Evolutionary conservation across 2,888 invertebrate species (phyloP), one percentile per base, ranked within the genome.

Genomic region (Acronicta alni): DNA sequence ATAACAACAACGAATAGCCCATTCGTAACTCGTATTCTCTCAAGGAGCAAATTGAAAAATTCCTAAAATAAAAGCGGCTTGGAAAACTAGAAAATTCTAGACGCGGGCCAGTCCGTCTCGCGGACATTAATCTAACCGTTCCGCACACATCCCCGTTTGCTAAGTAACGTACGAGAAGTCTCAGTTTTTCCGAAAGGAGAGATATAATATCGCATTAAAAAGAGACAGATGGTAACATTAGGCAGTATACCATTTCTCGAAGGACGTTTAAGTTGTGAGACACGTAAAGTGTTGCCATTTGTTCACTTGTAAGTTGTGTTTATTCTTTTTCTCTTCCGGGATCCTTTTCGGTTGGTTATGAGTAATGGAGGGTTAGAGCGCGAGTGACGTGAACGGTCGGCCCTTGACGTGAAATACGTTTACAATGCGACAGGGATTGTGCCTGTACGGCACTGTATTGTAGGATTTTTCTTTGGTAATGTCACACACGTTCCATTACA

Each of bases 211-310:
- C 80, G 81, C 87, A 89, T 87, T 87, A 88, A 83, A 80, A 73
- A 76, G 59, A 87, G 89, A 90, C 87, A 84, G 83, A 90, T 90
- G 87, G 88, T 70, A 83, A 86, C 91, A 88, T 89, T 91, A 90
- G 84, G 83, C 85, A 82, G 85, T 86, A 87, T 87, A 84, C 88
- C 88, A 89, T 89, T 87, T 89, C 86, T 85, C 83, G 72, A 80
- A 83, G 82, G 84, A 83, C 88, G 83, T 89, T 91, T 89, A 89
- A 89, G 88, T 90, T 89, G 89, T 87, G 88, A 86, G 87, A 86
- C 88, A 88, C 89, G 87, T 89, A 91, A 88, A 91, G 91, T 90
- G 91, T 89, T 86, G 80, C 87, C 86, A 91, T 92, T 91, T 91
- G 87, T 91, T 89, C 86, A 79, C 72, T 82, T 86, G 87, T 86